Evolutionary conservation across 2,113 vertebrate species (phyloP), one percentile per base, ranked within the genome.

Genomic region (Clarias batrachus): DNA sequence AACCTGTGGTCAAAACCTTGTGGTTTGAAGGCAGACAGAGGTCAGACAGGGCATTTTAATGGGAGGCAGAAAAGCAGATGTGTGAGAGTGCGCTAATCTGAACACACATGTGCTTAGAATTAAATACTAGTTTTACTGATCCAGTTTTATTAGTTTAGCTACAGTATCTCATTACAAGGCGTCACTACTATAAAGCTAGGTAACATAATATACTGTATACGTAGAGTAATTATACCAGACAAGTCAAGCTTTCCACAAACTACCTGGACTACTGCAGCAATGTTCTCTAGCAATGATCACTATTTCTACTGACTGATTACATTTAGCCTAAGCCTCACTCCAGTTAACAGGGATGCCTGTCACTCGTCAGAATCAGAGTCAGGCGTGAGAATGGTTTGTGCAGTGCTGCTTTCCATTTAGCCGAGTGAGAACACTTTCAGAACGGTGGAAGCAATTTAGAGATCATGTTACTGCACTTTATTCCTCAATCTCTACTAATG

Each of bases 401-500:
- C 33, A 27, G 59, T 71, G 57, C 78, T 62, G 57, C 57, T 62
- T 59, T 60, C 78, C 78, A 81, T 33, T 81, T 81, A 81, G 60
- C 56, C 23, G 48, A 79, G 71, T 71, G 83, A 87, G 66, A 85
- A 87, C 63, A 66, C 57, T 65, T 62, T 41, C 48, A 60, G 60
- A n/a, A 82, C 71, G 60, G 82, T 66, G 74, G 78, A 74, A 86
- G 78, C 84, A 86, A 88, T 88, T 90, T 87, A 86, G 83, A 88
- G 83, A 88, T 88, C 76, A 87, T 81, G 80, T 90, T 90, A 77
- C 89, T 76, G 80, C 81, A 19, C 79, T 85, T 84, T 85, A 88
- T 89, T 77, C 79, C 37, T 85, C 73, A 41, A 84, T 90, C 89
- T 88, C 79, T 89, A 89, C 70, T 91, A 88, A 90, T 82, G 71